Base-by-base conservation (phyloP, 2,113 vertebrate species). In the Cygnus buccinator region DNA sequence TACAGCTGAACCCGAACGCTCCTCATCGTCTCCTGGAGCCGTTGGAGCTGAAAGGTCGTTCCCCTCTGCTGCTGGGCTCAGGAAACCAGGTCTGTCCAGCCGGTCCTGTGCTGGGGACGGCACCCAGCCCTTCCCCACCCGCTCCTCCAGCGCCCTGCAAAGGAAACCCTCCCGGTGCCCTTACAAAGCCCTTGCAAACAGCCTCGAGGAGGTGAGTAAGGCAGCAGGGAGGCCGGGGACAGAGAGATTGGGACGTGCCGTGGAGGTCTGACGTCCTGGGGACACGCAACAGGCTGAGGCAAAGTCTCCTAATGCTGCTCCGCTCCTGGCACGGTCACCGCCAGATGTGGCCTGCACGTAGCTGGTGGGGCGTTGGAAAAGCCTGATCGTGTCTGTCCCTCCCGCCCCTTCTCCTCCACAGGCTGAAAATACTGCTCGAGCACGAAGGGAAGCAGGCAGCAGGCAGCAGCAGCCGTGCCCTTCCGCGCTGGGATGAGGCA, bases 91-190 rank as follows among this genome's bases (percentile, higher is more conserved):
- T 33, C 8, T 6, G 41, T 26, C 28, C 55, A 43, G 23, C 41
- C 12, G 31, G 43, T 80, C 8, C 76, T 35, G 54, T 48, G 79
- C 67, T 48, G 46, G 71, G 37, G 61, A 61, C 13, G 15, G 6
- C 7, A 33, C 43, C 35, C 31, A 76, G 50, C 62, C 81, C 39
- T 61, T 48, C 67, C 65, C 41, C 55, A 11, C 8, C 35, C 3
- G 0, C 11, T 46, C 50, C 76, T 12, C 2, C n/a, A 35, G 67
- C 62, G 71, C 0, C 0, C 58, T 1, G 0, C 1, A 1, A 41
- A 31, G 82, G 52, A 92, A 87, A 29, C 22, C 62, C 31, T 8
- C 4, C 3, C 0, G 0, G 43, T 1, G 39, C 4, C 75, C 66
- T 61, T 29, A 44, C 44, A 48, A 43, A 86, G 23, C 70, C 54